Percentiles rank a stretch among this genome's conserved stretches.
Conservation (phyloP, 2,888 invertebrate genomes). For the Ectropis crepuscularia region DNA sequence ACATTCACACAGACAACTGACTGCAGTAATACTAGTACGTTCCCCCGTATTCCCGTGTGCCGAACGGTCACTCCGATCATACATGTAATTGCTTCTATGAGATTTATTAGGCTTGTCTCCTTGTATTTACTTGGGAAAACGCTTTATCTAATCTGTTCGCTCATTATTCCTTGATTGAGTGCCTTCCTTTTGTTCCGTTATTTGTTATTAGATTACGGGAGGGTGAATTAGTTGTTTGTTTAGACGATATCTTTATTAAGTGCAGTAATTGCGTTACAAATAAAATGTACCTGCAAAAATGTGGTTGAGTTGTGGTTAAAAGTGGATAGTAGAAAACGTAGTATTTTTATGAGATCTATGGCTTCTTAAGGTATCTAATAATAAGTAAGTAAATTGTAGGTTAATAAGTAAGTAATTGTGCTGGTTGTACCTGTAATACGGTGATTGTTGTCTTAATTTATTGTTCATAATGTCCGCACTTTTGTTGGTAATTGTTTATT, state of each 20-base stretch:
- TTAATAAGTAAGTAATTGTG: no score
- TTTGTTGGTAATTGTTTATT: no score
- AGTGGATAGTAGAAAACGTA: no score
- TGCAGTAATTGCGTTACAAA: conserved; percentile 7
- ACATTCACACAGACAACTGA: no score
- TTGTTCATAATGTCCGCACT: no score
- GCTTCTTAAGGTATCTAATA: no score
- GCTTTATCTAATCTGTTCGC: conserved; percentile 76
- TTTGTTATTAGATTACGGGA: conserved; percentile 65
- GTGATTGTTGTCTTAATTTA: no score
- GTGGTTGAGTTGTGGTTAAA: background rate
- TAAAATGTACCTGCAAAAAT: background rate
- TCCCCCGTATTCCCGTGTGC: conserved; percentile 3
- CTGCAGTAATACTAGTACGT: background rate
- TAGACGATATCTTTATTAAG: conserved; percentile 23
- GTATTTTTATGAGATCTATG: no score
- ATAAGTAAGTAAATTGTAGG: no score
- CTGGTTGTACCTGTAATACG: no score
- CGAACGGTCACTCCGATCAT: conserved; percentile 62
- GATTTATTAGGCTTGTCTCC: conserved; percentile 73
- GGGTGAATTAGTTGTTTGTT: conserved; percentile 36
- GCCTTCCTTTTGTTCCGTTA: conserved; percentile 62
- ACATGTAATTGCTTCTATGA: conserved; percentile 74
- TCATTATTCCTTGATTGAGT: conserved; percentile 74
- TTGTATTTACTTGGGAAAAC: conserved; percentile 60